A percentile compares a stretch with the other conserved stretches of the same genome.
phyloP scores from a whole-genome alignment of 2,113 vertebrate species.

The Festucalex cinctus region DNA sequence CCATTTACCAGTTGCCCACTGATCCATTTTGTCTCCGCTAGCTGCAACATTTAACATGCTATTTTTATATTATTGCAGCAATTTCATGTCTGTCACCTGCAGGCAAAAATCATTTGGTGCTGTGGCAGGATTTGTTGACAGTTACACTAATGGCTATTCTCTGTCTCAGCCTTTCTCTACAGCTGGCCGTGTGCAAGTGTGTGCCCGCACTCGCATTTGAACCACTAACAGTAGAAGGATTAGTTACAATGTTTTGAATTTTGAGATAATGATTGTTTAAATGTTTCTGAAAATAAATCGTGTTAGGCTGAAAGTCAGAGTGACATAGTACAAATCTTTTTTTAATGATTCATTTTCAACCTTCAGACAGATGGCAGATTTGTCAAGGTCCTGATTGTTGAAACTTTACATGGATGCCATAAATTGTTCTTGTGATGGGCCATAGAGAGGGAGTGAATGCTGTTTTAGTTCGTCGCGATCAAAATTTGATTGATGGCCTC shows the following conservation, averaged over 20 bases:
- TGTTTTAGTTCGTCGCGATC: no score
- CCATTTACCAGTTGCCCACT: background rate
- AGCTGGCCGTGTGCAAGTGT: constrained; percentile 12
- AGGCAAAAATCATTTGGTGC: constrained; percentile 20
- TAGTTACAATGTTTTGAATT: background rate
- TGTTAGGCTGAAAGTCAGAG: no score
- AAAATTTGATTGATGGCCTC: no score
- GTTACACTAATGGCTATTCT: constrained; percentile 21
- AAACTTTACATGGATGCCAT: no score
- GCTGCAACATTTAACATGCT: background rate
- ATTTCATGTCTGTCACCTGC: constrained; percentile 33
- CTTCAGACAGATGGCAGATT: no score
- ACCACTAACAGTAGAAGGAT: background rate
- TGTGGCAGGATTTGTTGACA: constrained; percentile 10
- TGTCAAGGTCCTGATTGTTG: no score
- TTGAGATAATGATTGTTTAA: background rate
- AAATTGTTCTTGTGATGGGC: no score
- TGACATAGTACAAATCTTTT: no score
- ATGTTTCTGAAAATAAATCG: no score
- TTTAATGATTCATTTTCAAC: no score
- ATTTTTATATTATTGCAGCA: background rate
- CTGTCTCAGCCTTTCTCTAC: background rate
- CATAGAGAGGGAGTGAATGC: no score
- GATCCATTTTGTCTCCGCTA: background rate
- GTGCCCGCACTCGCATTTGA: background rate